Evolutionary conservation across 1,140 invertebrate species (phyloP).

Genomic region (Cecropterus lyciades): DNA sequence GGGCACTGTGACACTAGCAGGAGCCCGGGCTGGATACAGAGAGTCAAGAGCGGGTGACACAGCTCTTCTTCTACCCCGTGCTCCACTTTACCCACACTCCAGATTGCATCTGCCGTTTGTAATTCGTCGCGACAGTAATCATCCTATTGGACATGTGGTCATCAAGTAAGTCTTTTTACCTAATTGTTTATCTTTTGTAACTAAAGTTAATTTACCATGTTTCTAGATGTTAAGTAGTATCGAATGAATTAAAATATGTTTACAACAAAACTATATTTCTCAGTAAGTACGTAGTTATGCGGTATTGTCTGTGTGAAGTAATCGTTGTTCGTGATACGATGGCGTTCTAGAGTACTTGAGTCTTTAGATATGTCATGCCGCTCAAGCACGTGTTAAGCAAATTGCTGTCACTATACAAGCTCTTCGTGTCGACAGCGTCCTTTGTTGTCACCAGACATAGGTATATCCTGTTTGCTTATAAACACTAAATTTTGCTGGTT

Average conservation of each 20-base stretch:
- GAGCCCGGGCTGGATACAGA: conserved; percentile 91
- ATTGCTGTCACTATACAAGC: conserved; percentile 39
- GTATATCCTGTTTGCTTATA: not conserved
- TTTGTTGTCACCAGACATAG: not conserved
- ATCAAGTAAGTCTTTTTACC: conserved; percentile 90
- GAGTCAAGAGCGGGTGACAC: conserved; percentile 92
- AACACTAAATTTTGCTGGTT: not conserved
- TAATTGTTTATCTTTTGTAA: not conserved
- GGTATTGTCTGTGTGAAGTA: not conserved
- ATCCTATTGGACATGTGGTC: conserved; percentile 90
- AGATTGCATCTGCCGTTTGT: conserved; percentile 94
- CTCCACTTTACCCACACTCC: conserved; percentile 94
- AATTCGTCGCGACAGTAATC: conserved; percentile 87
- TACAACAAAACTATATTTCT: too few species aligned
- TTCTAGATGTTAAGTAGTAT: too few species aligned
- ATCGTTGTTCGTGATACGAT: conserved; percentile 19
- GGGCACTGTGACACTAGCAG: conserved; percentile 89
- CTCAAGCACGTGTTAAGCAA: conserved; percentile 31
- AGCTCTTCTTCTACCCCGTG: conserved; percentile 94
- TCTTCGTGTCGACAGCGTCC: conserved; percentile 25
- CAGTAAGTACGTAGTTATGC: too few species aligned
- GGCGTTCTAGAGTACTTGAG: conserved; percentile 26
- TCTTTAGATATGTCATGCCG: conserved; percentile 31
- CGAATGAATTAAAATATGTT: too few species aligned
- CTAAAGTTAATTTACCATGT: not conserved